A percentile compares a stretch with the other conserved stretches of the same genome.
phyloP scores from a whole-genome alignment of 2,888 invertebrate species.

The Salpingus planirostris region DNA sequence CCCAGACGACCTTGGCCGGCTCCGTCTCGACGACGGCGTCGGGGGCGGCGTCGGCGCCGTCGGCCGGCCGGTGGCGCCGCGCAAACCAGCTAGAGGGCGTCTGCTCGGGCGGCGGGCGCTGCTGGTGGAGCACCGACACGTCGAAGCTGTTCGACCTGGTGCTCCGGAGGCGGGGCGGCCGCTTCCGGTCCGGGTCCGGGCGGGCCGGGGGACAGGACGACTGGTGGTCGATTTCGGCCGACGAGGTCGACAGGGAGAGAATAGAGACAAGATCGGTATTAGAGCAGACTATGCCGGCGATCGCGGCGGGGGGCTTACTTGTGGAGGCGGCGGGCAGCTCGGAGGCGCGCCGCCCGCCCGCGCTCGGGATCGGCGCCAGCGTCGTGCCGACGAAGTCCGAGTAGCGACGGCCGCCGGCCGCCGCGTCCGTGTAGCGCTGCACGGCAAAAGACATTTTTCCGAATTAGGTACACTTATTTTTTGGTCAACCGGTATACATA shows the following conservation, averaged over 20 bases:
- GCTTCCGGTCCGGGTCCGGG: constrained; percentile 41
- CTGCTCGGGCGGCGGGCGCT: constrained; percentile 21
- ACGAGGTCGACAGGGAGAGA: constrained; percentile 71
- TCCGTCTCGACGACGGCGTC: constrained; percentile 31
- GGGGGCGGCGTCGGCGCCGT: constrained; percentile 5
- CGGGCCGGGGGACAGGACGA: constrained; percentile 41
- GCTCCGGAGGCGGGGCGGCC: constrained; percentile 53
- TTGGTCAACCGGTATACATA: too few species aligned
- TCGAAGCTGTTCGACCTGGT: constrained; percentile 80
- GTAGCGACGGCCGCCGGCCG: constrained; percentile 51
- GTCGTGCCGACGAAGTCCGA: constrained; percentile 63
- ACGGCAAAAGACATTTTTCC: too few species aligned
- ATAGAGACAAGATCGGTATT: constrained; percentile 74
- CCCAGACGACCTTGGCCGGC: constrained; percentile 57
- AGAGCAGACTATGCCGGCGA: constrained; percentile 64
- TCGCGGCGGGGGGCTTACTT: constrained; percentile 33
- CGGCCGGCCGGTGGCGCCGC: constrained; percentile 67
- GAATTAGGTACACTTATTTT: too few species aligned
- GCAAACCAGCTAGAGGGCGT: constrained; percentile 58
- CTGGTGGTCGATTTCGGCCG: constrained; percentile 67
- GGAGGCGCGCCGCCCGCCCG: constrained; percentile 55
- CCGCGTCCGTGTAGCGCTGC: constrained; percentile 50
- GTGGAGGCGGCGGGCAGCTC: constrained; percentile 47
- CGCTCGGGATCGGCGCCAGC: constrained; percentile 50
- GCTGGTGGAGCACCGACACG: constrained; percentile 58